These are phyloP conservation scores for Galbula dea DNA, from an alignment of 2,113 vertebrate genomes.

Conservation along the genomic window DNA sequence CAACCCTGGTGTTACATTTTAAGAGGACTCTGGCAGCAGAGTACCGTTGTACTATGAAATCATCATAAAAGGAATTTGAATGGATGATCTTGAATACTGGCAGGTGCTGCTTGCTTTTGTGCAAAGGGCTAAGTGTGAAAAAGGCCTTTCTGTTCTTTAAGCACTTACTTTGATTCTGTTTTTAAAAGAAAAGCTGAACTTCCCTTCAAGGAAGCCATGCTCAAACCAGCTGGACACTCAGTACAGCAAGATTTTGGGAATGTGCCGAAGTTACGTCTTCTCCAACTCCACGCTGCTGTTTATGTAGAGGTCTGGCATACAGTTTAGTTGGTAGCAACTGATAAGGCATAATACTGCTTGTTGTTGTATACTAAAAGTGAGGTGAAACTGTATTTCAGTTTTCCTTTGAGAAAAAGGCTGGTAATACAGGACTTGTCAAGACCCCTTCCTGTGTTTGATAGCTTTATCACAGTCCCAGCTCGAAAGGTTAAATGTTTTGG, in stretches of 20 bases:
- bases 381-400: slow-evolving; percentile 47
- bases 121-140: not conserved
- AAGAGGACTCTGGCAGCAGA: not conserved
- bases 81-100: not conserved
- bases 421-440: slow-evolving; percentile 65
- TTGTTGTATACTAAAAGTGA: slow-evolving; percentile 41
- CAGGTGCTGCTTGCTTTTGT: not conserved
- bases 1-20: not conserved
- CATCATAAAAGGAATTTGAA: not conserved
- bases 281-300: not conserved
- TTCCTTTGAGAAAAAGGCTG: slow-evolving; percentile 49
- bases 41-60: not conserved
- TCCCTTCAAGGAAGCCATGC: not conserved
- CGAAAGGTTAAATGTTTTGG: slow-evolving; percentile 77
- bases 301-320: not conserved
- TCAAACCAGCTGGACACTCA: not conserved
- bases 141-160: not conserved
- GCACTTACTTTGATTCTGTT: not conserved
- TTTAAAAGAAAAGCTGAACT: not conserved
- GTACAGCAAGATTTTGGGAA: not conserved
- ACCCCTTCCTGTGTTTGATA: slow-evolving; percentile 74
- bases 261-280: not conserved
- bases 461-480: slow-evolving; percentile 72
- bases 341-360: not conserved
- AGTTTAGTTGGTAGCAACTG: slow-evolving; percentile 34